phyloP scores from a whole-genome alignment of 30 jellyfish, hydroid and myxozoan species.

The Cassiopea andromeda region DNA sequence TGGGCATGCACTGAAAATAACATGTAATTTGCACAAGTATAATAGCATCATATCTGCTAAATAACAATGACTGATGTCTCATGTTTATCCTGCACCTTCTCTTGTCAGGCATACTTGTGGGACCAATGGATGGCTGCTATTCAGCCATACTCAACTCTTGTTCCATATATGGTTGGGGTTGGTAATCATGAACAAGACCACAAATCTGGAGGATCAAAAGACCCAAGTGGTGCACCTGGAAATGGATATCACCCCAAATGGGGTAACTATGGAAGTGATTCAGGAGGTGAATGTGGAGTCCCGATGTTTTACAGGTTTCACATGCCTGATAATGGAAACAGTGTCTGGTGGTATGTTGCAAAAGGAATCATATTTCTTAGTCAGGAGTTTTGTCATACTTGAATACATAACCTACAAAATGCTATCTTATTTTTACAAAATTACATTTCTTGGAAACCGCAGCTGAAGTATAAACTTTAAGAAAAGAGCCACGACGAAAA shows the following conservation, averaged over 20 bases:
- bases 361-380: neutral
- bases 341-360: slow-evolving; percentile 81
- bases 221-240: slow-evolving; percentile 91
- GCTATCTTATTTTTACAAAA: neutral
- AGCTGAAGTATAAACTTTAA: no score
- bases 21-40: no score
- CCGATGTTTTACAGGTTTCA: slow-evolving; percentile 93
- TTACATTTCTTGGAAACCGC: neutral
- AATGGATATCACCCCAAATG: slow-evolving; percentile 89
- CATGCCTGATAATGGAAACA: slow-evolving; percentile 93
- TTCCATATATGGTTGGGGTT: slow-evolving; percentile 89
- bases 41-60: no score
- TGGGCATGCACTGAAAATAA: no score
- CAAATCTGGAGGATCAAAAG: slow-evolving; percentile 78
- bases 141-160: slow-evolving; percentile 80
- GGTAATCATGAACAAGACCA: slow-evolving; percentile 97
- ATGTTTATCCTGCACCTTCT: no score
- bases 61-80: no score
- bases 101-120: slow-evolving; percentile 95
- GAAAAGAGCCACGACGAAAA: no score
- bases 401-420: neutral
- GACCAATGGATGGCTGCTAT: slow-evolving; percentile 85
- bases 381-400: neutral
- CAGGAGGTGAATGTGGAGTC: slow-evolving; percentile 97
- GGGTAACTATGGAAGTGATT: slow-evolving; percentile 86